Conservation (phyloP, 2,797 vertebrate genomes). For the Muscicapa comitata region DNA sequence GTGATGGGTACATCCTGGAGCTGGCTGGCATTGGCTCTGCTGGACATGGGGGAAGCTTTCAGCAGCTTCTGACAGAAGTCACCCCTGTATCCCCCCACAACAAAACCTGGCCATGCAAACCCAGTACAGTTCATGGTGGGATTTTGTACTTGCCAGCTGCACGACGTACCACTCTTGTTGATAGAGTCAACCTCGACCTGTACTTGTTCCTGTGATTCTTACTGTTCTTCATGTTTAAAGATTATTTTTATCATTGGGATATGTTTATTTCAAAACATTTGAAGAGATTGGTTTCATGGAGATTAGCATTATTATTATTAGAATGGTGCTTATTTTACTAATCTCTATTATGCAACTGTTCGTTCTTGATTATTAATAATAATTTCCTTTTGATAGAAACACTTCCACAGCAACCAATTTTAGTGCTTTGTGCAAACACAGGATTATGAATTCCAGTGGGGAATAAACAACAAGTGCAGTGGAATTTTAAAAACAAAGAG, state of each 20-base stretch:
- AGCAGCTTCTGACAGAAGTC: background rate
- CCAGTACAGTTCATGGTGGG: background rate
- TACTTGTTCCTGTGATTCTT: background rate
- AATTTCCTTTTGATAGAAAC: conserved; percentile 70
- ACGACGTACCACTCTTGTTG: fast-evolving
- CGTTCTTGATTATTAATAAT: conserved; percentile 72
- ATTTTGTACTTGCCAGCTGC: background rate
- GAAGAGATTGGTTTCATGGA: conserved; percentile 12
- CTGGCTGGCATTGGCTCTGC: background rate
- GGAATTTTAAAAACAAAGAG: conserved; percentile 66
- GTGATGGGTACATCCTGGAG: background rate
- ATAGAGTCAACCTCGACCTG: background rate
- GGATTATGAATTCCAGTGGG: conserved; percentile 68
- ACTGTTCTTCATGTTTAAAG: background rate
- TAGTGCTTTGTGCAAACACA: conserved; percentile 64
- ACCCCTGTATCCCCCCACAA: fast-evolving
- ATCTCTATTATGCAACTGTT: conserved; percentile 61
- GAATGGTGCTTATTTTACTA: conserved; percentile 36
- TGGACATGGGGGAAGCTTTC: background rate
- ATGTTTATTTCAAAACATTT: conserved; percentile 3
- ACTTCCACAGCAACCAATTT: conserved; percentile 74
- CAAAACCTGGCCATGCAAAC: background rate
- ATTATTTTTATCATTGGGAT: background rate
- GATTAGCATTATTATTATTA: conserved; percentile 53
- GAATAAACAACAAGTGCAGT: conserved; percentile 66